Evolutionary conservation across 2,797 vertebrate species (phyloP).

Genomic region (Nannoperca australis): DNA sequence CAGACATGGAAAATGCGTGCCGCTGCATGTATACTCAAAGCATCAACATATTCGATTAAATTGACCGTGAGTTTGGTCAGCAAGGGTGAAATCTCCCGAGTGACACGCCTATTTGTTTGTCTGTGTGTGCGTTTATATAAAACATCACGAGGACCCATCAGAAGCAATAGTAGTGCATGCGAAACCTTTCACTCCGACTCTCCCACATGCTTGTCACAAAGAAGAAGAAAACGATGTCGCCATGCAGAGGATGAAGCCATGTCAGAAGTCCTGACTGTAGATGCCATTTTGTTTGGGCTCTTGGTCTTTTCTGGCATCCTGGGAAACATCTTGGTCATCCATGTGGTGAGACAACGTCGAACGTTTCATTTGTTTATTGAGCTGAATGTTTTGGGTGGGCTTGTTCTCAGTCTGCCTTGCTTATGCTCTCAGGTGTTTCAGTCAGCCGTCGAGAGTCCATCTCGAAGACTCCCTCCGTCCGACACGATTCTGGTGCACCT

Average conservation of each 20-base stretch:
- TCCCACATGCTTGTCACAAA: conserved; percentile 12
- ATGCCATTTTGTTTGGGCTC: conserved; percentile 84
- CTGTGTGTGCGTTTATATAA: conserved; percentile 52
- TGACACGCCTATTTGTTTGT: conserved; percentile 36
- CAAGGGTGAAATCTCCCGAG: conserved; percentile 46
- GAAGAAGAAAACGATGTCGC: conserved; percentile 16
- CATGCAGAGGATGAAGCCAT: conserved; percentile 70
- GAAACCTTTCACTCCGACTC: conserved; percentile 5
- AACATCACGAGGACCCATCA: conserved; percentile 11
- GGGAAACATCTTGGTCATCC: conserved; percentile 88
- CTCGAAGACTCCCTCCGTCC: conserved; percentile 78
- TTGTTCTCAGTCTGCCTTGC: conserved; percentile 26
- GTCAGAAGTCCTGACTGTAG: conserved; percentile 80
- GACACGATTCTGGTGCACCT: conserved; percentile 87
- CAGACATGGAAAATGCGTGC: conserved; percentile 55
- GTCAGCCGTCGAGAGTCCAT: conserved; percentile 69
- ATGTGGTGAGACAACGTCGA: conserved; percentile 78
- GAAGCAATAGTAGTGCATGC: background rate
- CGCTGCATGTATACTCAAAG: conserved; percentile 41
- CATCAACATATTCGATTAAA: conserved; percentile 66
- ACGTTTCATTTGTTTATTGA: background rate
- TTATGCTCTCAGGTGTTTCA: conserved; percentile 78
- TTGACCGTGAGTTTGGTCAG: conserved; percentile 68
- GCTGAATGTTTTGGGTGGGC: background rate
- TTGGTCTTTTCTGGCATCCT: conserved; percentile 86